Base-by-base conservation (phyloP, 2,888 invertebrate genomes). In the Caenorhabditis virilis region DNA sequence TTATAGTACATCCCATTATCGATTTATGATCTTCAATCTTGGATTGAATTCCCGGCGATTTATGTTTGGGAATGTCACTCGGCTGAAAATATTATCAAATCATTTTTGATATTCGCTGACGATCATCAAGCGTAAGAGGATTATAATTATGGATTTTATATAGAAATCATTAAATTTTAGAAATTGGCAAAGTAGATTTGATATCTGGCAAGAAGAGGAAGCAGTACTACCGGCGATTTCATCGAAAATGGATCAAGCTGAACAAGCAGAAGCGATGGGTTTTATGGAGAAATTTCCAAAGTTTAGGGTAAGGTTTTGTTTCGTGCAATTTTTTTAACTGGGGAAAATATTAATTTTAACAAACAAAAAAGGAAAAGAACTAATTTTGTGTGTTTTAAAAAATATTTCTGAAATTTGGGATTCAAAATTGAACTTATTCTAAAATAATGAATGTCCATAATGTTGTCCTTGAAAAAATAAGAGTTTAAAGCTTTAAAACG, bases 51-150 rank as follows among this genome's bases (percentile, higher is more conserved):
- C 57, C 98, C 98, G 0, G 95, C 95, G 50, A 94, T 99, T 69
- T 99, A 95, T 86, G 95, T 99, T 22, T 98, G 95, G 85, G 98
- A 98, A 86, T 98, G 97, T 86, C 94, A 95, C 55, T 95, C 93
- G 87, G 97, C 98, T 15, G 98, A 95, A 61, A 91, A 93, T 77
- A 93, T 98, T 78, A 89, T 98, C 43, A 92, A 95, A 74, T 83
- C 84, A 16, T 87, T 87, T 71, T 84, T 90, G 82, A 89, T 89
- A 74, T 94, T 93, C 86, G 93, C 93, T 2, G 90, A 90, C 25
- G 93, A 94, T 83, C 94, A 93, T 83, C 91, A 61, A 38, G 58
- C 57, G 70, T 74, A 35, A 11, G n/a, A n/a, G n/a, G n/a, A n/a
- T n/a, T n/a, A n/a, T n/a, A n/a, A 47, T 35, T 27, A 1, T 42